Evolutionary conservation across 1,140 invertebrate species (phyloP).

Genomic region (Caenorhabditis inopinata): DNA sequence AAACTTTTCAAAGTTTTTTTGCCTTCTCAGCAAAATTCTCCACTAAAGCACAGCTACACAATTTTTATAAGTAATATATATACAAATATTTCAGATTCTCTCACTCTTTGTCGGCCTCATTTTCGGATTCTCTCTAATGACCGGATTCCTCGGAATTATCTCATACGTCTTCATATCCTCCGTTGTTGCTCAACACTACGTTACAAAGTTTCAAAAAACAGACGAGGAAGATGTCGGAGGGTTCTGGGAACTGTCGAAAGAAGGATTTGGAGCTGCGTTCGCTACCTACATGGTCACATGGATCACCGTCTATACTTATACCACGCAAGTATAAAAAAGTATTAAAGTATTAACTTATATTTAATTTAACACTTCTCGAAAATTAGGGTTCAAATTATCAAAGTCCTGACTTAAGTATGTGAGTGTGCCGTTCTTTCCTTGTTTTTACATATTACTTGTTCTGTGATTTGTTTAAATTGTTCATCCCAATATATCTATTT

Average conservation of each 20-base stretch:
- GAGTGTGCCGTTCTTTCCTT: constrained; percentile 28
- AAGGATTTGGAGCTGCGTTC: constrained; percentile 64
- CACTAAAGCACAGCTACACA: too few species aligned
- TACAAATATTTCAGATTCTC: constrained; percentile 51
- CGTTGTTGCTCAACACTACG: constrained; percentile 54
- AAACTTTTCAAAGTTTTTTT: too few species aligned
- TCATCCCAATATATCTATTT: neutral
- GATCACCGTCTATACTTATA: constrained; percentile 56
- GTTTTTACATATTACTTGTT: constrained; percentile 31
- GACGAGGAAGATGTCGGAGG: constrained; percentile 64
- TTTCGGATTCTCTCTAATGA: constrained; percentile 59
- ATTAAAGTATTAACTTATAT: constrained; percentile 2
- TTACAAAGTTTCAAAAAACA: constrained; percentile 59
- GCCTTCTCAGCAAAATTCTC: too few species aligned
- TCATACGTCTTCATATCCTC: constrained; percentile 58
- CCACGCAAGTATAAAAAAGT: constrained; percentile 39
- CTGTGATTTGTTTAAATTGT: constrained; percentile 5
- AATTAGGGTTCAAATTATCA: neutral
- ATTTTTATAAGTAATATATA: too few species aligned
- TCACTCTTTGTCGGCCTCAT: constrained; percentile 55
- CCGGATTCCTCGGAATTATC: constrained; percentile 56
- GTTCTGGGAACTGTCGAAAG: constrained; percentile 65
- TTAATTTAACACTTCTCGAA: neutral
- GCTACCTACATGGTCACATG: constrained; percentile 66
- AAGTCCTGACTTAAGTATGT: neutral